Base-by-base conservation (phyloP, 2,888 invertebrate species). In the Agrilus biguttatus region DNA sequence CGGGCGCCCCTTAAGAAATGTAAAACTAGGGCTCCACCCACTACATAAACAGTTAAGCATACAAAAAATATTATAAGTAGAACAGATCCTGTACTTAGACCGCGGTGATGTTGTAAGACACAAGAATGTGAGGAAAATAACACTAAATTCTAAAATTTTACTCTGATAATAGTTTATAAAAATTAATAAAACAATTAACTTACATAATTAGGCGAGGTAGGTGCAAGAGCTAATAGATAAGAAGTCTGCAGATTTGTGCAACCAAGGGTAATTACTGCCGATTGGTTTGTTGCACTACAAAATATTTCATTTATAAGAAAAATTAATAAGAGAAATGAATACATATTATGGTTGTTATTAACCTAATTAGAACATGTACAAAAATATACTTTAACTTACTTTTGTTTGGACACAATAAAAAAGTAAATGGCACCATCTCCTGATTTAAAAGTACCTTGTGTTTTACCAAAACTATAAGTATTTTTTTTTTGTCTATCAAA, bases 1-100 rank as follows among this genome's bases (percentile, higher is more conserved):
- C 77, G 73, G 1, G 83, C 83, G 23, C 83, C 83, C 62, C 80
- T 73, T 35, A 80, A 62, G 57, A 77, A 75, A 57, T 76, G 78
- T 58, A 80, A 72, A 2, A 77, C 70, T 37, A 77, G 60, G 40
- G 77, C 72, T 41, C 85, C 86, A 36, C 78, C 73, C 45, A 78
- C 64, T 19, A 82, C 71, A 58, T 84, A 84, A 47, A 77, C 62
- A 32, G 72, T 63, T 2, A 69, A 55, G 42, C 71, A 61, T 0
- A 77, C 70, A 49, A 80, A 72, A 51, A 81, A 73, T 46, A 81
- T 64, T 36, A 81, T 75, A 13, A 80, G 62, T 43, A 83, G 63
- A 0, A 77, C 72, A 1, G 81, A 75, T 5, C 82, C 81, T 0
- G 72, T 65, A 0, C 80, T 80, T 33, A 79, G 63, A 6, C 65